These are phyloP conservation scores for Orientallactaga bullata DNA, from an alignment of 2,113 vertebrate species.

Conservation along the genomic window DNA sequence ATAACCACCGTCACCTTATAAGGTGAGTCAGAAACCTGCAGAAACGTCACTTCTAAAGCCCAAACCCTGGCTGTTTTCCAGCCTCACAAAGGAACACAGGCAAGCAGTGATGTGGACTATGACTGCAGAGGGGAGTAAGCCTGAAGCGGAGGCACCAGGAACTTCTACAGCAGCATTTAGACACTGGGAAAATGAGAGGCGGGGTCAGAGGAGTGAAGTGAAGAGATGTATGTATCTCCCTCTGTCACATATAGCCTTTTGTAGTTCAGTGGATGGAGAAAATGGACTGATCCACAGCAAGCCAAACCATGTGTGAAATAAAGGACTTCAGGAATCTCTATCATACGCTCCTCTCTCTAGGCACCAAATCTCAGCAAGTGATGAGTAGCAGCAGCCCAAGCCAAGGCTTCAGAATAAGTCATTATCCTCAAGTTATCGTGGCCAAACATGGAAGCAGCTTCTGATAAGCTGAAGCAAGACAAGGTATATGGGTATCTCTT, in stretches of 20 bases:
- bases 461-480: slow-evolving; percentile 90
- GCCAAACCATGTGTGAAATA: not conserved
- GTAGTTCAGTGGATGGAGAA: slow-evolving; percentile 27
- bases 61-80: slow-evolving; percentile 48
- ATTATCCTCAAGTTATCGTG: slow-evolving; percentile 66
- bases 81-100: slow-evolving; percentile 3
- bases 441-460: slow-evolving; percentile 74
- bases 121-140: not conserved
- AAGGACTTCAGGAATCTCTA: not conserved
- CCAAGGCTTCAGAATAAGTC: slow-evolving; percentile 53
- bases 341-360: slow-evolving; percentile 25
- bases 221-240: not conserved
- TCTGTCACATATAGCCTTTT: not conserved
- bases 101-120: not conserved
- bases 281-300: slow-evolving; percentile 25
- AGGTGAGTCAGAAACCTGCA: slow-evolving; percentile 22
- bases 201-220: no score
- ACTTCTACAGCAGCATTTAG: not conserved
- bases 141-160: not conserved
- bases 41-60: slow-evolving; percentile 16
- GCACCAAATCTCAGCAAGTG: slow-evolving; percentile 52
- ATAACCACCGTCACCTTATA: slow-evolving; percentile 20
- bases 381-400: slow-evolving; percentile 41
- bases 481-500: slow-evolving; percentile 81
- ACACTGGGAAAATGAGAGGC: not conserved